Evolutionary conservation across 2,113 vertebrate species (phyloP).

Genomic region (Galbula dea): DNA sequence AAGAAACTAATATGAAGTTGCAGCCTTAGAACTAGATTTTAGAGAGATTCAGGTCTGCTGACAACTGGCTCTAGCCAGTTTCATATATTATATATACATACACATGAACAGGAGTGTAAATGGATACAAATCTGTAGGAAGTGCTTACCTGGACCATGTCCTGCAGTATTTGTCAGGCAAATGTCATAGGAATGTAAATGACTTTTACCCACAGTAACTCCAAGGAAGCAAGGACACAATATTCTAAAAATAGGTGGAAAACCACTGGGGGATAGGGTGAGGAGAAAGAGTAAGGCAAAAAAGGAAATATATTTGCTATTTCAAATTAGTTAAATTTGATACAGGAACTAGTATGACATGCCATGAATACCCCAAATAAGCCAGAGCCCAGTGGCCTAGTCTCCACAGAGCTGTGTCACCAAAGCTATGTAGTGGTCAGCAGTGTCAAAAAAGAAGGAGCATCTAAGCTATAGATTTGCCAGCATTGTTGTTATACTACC

Average conservation of each 20-base stretch:
- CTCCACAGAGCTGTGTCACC: not conserved
- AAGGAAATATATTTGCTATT: not conserved
- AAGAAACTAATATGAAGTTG: not conserved
- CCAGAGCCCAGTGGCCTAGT: not conserved
- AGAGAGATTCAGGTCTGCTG: not conserved
- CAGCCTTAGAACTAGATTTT: not conserved
- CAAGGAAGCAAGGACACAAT: not conserved
- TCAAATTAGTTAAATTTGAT: not conserved
- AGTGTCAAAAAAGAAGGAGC: not conserved
- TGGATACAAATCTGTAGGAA: not conserved
- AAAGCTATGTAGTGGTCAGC: not conserved
- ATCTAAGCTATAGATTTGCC: not conserved
- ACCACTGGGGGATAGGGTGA: not conserved
- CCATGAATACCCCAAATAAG: not conserved
- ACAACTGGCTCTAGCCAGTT: not conserved
- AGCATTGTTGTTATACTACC: not conserved
- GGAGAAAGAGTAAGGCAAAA: not conserved
- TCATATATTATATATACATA: not conserved
- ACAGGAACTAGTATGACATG: not conserved
- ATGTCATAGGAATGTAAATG: not conserved
- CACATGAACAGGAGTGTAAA: not conserved
- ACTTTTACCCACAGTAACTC: not conserved
- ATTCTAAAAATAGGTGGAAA: constrained; percentile 26
- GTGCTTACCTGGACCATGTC: not conserved
- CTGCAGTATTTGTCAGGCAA: not conserved